Evolutionary conservation across 1,140 invertebrate genomes (phyloP).

Genomic region (Drosophila varians): DNA sequence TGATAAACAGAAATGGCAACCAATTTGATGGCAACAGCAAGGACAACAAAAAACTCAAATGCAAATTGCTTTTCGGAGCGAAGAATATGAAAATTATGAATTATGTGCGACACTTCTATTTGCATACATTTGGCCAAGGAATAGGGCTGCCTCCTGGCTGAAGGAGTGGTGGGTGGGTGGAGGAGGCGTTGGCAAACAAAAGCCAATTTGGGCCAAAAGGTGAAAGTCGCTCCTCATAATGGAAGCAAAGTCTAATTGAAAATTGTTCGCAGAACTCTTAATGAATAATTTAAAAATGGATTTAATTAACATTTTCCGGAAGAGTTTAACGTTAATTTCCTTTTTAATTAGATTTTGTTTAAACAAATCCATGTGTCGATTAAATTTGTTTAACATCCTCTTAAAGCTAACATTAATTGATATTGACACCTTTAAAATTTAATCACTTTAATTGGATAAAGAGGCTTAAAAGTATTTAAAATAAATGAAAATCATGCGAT

Average conservation of each 20-base stretch:
- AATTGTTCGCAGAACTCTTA: neutral
- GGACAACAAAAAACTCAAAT: constrained; percentile 44
- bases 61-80: constrained; percentile 55
- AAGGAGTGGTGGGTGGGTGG: neutral
- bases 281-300: neutral
- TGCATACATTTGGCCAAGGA: constrained; percentile 51
- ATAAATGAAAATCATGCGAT: too few species aligned
- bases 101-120: constrained; percentile 55
- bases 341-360: neutral
- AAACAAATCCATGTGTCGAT: too few species aligned
- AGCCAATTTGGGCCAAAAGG: constrained; percentile 35
- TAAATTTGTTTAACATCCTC: neutral
- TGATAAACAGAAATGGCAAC: constrained; percentile 53
- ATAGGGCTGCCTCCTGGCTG: neutral
- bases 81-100: constrained; percentile 61
- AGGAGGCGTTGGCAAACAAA: constrained; percentile 28
- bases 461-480: neutral
- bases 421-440: neutral
- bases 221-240: neutral
- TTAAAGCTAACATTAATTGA: neutral
- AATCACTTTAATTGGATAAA: neutral
- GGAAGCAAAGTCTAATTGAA: constrained; percentile 21
- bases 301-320: neutral
- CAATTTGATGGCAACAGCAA: constrained; percentile 35
- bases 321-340: neutral